Conservation (phyloP, 2,797 vertebrate genomes). For the Alca torda region DNA sequence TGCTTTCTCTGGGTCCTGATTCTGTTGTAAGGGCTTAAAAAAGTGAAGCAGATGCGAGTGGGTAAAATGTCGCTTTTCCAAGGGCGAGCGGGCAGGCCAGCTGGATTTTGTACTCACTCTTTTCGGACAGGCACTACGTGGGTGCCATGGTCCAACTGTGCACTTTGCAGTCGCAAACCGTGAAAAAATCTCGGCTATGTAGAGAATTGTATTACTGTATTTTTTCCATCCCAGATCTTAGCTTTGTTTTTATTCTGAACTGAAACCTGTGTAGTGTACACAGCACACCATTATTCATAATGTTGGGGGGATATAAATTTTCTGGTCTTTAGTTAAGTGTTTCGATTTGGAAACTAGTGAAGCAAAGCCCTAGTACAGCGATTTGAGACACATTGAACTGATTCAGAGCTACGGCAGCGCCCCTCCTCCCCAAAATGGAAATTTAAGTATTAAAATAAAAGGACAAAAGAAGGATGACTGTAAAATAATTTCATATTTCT, state of each 20-base stretch:
- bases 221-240: constrained; percentile 11
- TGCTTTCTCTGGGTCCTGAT: neutral
- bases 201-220: neutral
- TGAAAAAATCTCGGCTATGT: neutral
- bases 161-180: neutral
- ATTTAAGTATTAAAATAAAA: constrained; percentile 68
- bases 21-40: neutral
- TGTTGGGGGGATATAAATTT: constrained; percentile 29
- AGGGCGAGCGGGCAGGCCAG: accelerated
- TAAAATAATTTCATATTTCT: constrained; percentile 64
- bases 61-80: neutral
- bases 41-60: neutral
- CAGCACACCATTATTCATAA: constrained; percentile 22
- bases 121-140: accelerated
- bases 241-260: constrained; percentile 13
- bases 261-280: constrained; percentile 25
- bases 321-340: constrained; percentile 25
- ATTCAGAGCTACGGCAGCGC: constrained; percentile 12
- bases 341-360: constrained; percentile 30
- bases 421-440: constrained; percentile 50
- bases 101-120: accelerated
- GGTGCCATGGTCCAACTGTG: accelerated
- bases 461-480: constrained; percentile 62
- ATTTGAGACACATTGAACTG: constrained; percentile 63
- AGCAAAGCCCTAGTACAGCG: neutral